Percentiles rank a stretch among this genome's conserved stretches.
Evolutionary conservation across 2,797 vertebrate species (phyloP).

Genomic region (Poecile montanus): DNA sequence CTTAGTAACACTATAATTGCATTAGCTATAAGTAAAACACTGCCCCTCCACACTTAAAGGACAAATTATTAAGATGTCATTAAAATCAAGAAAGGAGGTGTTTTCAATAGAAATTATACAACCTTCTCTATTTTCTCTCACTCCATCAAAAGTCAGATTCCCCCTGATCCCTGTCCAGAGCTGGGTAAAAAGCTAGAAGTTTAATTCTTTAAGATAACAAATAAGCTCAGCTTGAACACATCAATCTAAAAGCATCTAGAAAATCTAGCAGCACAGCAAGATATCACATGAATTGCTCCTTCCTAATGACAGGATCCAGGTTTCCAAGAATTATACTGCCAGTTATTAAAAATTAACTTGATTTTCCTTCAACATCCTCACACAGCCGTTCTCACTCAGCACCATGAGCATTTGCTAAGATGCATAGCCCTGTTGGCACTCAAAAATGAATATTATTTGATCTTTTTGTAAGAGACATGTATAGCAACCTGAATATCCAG

Average conservation of each 20-base stretch:
- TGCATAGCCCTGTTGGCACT: not conserved
- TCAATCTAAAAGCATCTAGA: not conserved
- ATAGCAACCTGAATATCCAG: not conserved
- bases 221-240: not conserved
- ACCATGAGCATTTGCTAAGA: not conserved
- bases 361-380: not conserved
- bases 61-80: not conserved
- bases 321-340: not conserved
- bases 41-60: not conserved
- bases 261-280: not conserved
- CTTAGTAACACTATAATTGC: not conserved
- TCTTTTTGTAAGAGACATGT: not conserved
- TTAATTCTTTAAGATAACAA: not conserved
- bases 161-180: not conserved
- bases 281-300: not conserved
- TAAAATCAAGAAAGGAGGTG: not conserved
- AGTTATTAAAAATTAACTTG: not conserved
- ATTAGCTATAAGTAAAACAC: not conserved
- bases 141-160: not conserved
- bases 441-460: not conserved
- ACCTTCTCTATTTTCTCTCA: not conserved
- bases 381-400: not conserved
- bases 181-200: not conserved
- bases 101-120: not conserved
- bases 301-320: not conserved